A percentile compares a stretch with the other conserved stretches of the same genome.
These are phyloP conservation scores for Drosophila cracens DNA, from an alignment of 2,888 invertebrate species.

Conservation along the genomic window DNA sequence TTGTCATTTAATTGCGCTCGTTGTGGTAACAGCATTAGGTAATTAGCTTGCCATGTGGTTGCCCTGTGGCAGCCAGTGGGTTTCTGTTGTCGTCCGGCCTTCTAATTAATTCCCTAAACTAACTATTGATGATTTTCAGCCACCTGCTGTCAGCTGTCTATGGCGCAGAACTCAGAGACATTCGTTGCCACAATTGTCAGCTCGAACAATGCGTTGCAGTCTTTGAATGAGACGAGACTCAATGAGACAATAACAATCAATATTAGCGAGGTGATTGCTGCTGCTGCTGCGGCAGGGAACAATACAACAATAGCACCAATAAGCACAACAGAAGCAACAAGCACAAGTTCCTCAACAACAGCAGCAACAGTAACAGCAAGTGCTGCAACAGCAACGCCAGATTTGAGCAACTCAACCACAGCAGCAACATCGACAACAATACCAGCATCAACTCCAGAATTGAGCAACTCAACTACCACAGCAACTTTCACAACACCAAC, in stretches of 20 bases:
- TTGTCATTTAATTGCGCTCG: slow-evolving; percentile 72
- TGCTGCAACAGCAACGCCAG: slow-evolving; percentile 1
- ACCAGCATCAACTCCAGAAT: neutral
- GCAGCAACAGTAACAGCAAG: slow-evolving; percentile 5
- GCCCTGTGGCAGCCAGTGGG: neutral
- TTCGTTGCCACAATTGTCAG: slow-evolving; percentile 66
- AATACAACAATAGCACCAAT: slow-evolving; percentile 23
- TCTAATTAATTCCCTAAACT: slow-evolving; percentile 43
- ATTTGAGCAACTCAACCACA: slow-evolving; percentile 6
- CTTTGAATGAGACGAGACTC: slow-evolving; percentile 54
- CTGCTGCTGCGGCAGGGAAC: slow-evolving; percentile 21
- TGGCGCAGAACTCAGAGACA: slow-evolving; percentile 55
- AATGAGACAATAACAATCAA: slow-evolving; percentile 66
- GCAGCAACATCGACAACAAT: slow-evolving; percentile 4
- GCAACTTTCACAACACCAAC: slow-evolving; percentile 11
- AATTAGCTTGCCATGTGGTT: slow-evolving; percentile 64
- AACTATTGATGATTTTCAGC: slow-evolving; percentile 21
- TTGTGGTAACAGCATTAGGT: slow-evolving; percentile 79
- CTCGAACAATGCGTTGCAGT: slow-evolving; percentile 56
- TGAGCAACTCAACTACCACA: slow-evolving; percentile 14
- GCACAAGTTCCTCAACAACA: slow-evolving; percentile 8
- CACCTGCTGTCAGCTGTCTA: slow-evolving; percentile 23
- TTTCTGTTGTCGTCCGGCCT: slow-evolving; percentile 6
- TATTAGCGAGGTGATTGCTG: slow-evolving; percentile 66
- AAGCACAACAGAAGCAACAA: slow-evolving; percentile 9